phyloP scores from a whole-genome alignment of 2,113 vertebrate genomes.

The Leucopsar rothschildi region DNA sequence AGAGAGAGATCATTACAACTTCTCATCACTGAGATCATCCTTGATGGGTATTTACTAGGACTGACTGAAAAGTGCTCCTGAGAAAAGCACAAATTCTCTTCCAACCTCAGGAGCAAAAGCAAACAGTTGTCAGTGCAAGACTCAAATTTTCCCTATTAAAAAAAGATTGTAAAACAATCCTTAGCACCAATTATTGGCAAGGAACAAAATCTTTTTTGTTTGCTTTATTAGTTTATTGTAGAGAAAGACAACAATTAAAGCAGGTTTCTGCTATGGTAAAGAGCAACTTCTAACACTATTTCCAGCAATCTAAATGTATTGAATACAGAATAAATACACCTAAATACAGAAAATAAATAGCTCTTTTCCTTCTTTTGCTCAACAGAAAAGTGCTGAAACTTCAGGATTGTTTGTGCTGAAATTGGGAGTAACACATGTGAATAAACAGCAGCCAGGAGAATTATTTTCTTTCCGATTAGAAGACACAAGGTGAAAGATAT shows the following conservation, averaged over 20 bases:
- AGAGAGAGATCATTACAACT: conserved; percentile 63
- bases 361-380: background rate
- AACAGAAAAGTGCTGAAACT: background rate
- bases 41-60: conserved; percentile 74
- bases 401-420: background rate
- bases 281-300: background rate
- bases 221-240: background rate
- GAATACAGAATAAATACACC: background rate
- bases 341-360: background rate
- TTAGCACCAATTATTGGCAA: background rate
- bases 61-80: conserved; percentile 69
- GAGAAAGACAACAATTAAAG: background rate
- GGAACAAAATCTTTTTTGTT: background rate
- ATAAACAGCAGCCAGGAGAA: background rate
- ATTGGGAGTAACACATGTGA: background rate
- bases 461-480: background rate
- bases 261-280: background rate
- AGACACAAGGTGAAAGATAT: background rate
- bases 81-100: conserved; percentile 72
- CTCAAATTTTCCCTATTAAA: background rate
- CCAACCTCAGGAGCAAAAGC: conserved; percentile 77
- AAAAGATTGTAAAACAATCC: background rate
- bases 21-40: conserved; percentile 66
- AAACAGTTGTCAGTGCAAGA: conserved; percentile 61
- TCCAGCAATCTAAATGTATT: background rate